A percentile compares a stretch with the other conserved stretches of the same genome.
These are phyloP conservation scores for Falcunculus frontatus DNA, from an alignment of 2,113 vertebrate species.

Conservation along the genomic window DNA sequence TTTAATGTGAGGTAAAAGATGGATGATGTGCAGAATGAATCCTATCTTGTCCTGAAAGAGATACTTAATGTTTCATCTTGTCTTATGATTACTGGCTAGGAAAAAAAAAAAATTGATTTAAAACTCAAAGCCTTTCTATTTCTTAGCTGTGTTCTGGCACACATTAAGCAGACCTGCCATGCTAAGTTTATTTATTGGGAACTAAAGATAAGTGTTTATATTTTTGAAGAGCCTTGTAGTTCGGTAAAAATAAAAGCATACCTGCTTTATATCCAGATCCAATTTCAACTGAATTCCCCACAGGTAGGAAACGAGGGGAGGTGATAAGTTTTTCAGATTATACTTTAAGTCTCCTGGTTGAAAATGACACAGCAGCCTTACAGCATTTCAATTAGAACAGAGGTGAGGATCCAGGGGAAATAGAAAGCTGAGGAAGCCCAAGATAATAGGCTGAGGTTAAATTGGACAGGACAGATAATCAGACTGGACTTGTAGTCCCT, in stretches of 20 bases:
- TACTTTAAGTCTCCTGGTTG: background rate
- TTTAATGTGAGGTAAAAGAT: constrained; percentile 6
- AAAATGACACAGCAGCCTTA: background rate
- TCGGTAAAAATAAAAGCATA: background rate
- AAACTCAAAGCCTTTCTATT: constrained; percentile 34
- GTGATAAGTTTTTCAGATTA: constrained; percentile 10
- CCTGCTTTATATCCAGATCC: background rate
- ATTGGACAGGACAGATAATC: background rate
- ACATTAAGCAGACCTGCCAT: constrained; percentile 37
- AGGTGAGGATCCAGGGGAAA: background rate
- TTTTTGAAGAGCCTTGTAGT: background rate
- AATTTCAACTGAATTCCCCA: background rate
- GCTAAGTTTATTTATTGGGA: constrained; percentile 39
- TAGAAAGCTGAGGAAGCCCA: background rate
- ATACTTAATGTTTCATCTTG: constrained; percentile 44
- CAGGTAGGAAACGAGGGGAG: background rate
- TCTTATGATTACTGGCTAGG: constrained; percentile 15
- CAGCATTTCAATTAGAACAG: background rate
- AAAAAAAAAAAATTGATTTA: constrained; percentile 61
- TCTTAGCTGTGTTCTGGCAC: constrained; percentile 24
- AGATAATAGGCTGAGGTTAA: background rate
- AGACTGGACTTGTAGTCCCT: background rate
- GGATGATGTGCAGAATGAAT: constrained; percentile 4
- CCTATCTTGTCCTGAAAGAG: constrained; percentile 5
- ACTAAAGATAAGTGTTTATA: background rate